Evolutionary conservation across 92 coral and sea anemone species (phyloP).

Genomic region (Isaurus tuberculatus): DNA sequence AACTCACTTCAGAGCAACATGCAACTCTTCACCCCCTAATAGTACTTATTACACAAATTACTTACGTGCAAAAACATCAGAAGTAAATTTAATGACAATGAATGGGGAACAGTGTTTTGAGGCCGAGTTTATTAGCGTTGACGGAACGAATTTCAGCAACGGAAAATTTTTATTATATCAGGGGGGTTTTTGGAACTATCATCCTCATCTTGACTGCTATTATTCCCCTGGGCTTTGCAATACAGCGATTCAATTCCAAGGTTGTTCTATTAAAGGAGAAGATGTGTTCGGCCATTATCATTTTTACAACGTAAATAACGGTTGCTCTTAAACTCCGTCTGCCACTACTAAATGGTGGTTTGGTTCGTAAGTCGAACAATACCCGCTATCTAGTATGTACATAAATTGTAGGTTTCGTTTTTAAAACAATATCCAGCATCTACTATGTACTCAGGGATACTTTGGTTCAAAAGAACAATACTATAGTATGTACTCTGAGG

Average conservation of each 20-base stretch:
- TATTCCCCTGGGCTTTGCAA: not conserved
- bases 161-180: slow-evolving; percentile 2
- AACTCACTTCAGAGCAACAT: slow-evolving; percentile 51
- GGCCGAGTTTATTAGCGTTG: slow-evolving; percentile 39
- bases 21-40: slow-evolving; percentile 19
- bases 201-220: not conserved
- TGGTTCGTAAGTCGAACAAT: not conserved
- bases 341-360: slow-evolving; percentile 19
- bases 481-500: too few relatives aligned
- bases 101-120: not conserved
- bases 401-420: too few relatives aligned
- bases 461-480: too few relatives aligned
- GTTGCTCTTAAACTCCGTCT: not conserved
- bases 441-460: too few relatives aligned
- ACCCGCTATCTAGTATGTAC: not conserved
- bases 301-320: not conserved
- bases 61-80: slow-evolving; percentile 23
- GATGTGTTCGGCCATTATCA: not conserved
- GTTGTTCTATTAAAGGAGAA: not conserved
- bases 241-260: not conserved
- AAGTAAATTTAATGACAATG: not conserved
- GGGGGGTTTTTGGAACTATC: not conserved
- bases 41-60: slow-evolving; percentile 45
- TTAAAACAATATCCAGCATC: too few relatives aligned
- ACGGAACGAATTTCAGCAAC: slow-evolving; percentile 30